Conservation (phyloP, 2,113 vertebrate species). For the Pandion haliaetus region DNA sequence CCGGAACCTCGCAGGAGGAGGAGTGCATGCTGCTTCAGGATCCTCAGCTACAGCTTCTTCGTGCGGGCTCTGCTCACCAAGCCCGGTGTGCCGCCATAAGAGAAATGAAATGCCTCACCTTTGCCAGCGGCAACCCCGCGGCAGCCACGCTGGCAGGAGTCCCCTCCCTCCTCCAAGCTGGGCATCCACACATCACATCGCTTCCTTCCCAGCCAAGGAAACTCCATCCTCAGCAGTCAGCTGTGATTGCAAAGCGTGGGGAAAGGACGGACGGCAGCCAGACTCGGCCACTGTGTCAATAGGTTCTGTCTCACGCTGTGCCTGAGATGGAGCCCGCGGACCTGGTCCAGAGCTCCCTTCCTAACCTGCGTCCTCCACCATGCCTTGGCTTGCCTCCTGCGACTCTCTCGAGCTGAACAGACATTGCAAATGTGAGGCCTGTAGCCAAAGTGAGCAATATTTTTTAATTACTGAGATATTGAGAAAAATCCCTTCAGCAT, state of each 20-base stretch:
- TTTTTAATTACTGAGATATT: not conserved
- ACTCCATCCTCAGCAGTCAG: too few species aligned
- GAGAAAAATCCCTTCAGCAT: not conserved
- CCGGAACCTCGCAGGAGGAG: not conserved
- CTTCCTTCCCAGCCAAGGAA: not conserved
- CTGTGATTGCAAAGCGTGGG: not conserved
- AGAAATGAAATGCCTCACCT: not conserved
- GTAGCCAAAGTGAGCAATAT: too few species aligned
- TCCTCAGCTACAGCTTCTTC: not conserved
- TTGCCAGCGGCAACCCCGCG: too few species aligned
- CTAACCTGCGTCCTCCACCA: not conserved
- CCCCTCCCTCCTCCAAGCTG: too few species aligned
- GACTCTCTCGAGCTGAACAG: not conserved
- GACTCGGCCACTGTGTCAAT: fast-evolving
- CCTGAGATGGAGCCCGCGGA: not conserved
- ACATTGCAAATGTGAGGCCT: fast-evolving
- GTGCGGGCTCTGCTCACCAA: not conserved
- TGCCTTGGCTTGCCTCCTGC: not conserved
- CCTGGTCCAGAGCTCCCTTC: not conserved
- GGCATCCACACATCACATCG: too few species aligned
- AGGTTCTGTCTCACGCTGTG: not conserved
- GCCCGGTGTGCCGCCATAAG: fast-evolving
- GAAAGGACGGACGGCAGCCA: fast-evolving
- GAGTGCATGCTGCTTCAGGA: too few species aligned
- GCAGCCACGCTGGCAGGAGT: not conserved